Conservation (phyloP, 2,797 vertebrate species). For the Carcharodon carcharias region DNA sequence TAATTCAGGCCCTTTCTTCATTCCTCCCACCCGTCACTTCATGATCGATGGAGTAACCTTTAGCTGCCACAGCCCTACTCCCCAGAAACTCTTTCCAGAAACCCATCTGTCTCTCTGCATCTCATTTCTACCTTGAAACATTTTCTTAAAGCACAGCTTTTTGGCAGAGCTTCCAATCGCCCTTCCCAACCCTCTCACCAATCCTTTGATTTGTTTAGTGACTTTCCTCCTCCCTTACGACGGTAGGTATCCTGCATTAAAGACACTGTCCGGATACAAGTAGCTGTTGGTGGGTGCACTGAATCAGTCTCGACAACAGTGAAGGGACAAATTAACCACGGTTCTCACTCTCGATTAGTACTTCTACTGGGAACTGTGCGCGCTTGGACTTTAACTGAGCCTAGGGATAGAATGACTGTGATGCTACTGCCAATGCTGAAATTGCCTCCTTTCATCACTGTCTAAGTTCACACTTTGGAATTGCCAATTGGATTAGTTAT, state of each 20-base stretch:
- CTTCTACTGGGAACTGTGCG: background rate
- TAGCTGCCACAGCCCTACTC: background rate
- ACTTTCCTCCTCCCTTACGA: background rate
- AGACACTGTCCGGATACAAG: background rate
- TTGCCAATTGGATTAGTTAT: background rate
- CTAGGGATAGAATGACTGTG: background rate
- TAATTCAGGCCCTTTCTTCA: background rate
- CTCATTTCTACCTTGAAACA: background rate
- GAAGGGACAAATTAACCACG: background rate
- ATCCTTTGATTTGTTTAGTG: background rate
- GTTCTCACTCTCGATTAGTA: background rate
- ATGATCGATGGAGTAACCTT: background rate
- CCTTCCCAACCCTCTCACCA: background rate
- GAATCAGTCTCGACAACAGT: background rate
- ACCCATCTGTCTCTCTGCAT: background rate
- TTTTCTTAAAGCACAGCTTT: background rate
- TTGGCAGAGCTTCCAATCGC: background rate
- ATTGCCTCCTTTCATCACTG: background rate
- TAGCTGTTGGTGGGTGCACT: background rate
- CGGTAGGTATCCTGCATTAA: background rate
- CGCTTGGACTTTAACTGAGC: background rate
- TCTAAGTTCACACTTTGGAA: background rate
- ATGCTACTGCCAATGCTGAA: background rate
- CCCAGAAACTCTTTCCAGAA: background rate
- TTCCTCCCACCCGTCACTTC: background rate